Evolutionary conservation across 2,113 vertebrate genomes (phyloP), one percentile per base, ranked within the genome.

Genomic region (Phaethornis superciliosus): DNA sequence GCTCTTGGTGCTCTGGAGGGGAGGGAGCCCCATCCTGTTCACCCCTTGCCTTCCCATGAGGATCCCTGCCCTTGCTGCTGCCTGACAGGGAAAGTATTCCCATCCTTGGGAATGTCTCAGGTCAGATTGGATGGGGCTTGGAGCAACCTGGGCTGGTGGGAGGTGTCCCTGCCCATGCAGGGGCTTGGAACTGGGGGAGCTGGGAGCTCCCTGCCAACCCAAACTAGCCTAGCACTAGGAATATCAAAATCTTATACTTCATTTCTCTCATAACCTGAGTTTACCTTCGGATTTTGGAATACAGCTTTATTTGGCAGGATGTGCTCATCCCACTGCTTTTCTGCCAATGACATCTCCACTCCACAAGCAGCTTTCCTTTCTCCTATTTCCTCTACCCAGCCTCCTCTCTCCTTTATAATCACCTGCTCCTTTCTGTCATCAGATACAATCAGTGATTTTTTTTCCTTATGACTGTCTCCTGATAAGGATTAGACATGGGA

Each of bases 31-130:
- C 7, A 2, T 49, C 20, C n/a, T 6, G 22, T 13, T 64, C 33
- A 10, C 16, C 21, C 59, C 26, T 9, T 1, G 0, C 65, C n/a
- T 44, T 47, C 37, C n/a, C 22, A 3, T 5, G 4, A 21, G 9
- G 27, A 32, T 15, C 8, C 6, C 46, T 46, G 37, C 37, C 54
- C n/a, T n/a, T 28, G 18, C 46, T 5, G 20, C 23, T 62, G 12
- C 26, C 27, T 7, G 22, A 7, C 27, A 23, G 35, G 3, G 8
- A 12, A 21, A 37, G 10, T 6, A 14, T 16, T 30, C 37, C 37
- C 37, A 40, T 40, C 37, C 37, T 9, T 40, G 37, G 37, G 37
- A 40, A 40, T 40, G 37, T 40, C 37, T 40, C 37, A 40, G 37
- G 37, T 40, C 37, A 40, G 37, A 11, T 40, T 40, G 37, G 37